phyloP scores from a whole-genome alignment of 2,888 invertebrate species.

The Gerris lacustris region DNA sequence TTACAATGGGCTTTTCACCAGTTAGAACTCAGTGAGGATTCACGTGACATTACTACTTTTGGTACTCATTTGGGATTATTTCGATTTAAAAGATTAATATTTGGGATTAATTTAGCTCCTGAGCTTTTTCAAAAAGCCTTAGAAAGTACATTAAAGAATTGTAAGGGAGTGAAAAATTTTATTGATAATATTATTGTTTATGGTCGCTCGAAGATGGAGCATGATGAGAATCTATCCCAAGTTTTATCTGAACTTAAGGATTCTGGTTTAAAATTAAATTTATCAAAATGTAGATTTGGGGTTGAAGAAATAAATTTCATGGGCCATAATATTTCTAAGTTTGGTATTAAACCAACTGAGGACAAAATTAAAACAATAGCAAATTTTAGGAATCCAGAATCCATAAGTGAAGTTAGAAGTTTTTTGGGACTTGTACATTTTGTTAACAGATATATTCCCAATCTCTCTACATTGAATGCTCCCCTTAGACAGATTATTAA shows the following conservation, averaged over 20 bases:
- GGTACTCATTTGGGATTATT: neutral
- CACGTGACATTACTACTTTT: slow-evolving; percentile 6
- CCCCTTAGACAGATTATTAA: slow-evolving; percentile 7
- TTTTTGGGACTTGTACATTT: slow-evolving; percentile 1
- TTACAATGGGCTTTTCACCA: slow-evolving; percentile 2
- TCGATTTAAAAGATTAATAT: neutral
- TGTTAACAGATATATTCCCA: slow-evolving; percentile 4
- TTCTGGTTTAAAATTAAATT: neutral
- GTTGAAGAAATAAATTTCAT: neutral
- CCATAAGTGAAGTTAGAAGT: slow-evolving; percentile 10
- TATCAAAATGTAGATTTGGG: neutral
- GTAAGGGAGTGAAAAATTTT: slow-evolving; percentile 3
- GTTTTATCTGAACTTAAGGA: neutral
- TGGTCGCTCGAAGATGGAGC: neutral
- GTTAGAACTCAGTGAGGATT: neutral
- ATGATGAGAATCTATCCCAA: neutral
- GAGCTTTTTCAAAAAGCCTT: slow-evolving; percentile 11
- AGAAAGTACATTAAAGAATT: neutral
- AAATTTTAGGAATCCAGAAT: neutral
- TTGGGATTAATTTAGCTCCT: slow-evolving; percentile 10
- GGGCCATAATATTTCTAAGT: neutral
- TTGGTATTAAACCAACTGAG: neutral
- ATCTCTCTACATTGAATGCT: slow-evolving; percentile 6
- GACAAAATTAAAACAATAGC: neutral
- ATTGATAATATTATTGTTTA: slow-evolving; percentile 1